phyloP scores from a whole-genome alignment of 30 jellyfish, hydroid and myxozoan species.

The Hydra vulgaris region DNA sequence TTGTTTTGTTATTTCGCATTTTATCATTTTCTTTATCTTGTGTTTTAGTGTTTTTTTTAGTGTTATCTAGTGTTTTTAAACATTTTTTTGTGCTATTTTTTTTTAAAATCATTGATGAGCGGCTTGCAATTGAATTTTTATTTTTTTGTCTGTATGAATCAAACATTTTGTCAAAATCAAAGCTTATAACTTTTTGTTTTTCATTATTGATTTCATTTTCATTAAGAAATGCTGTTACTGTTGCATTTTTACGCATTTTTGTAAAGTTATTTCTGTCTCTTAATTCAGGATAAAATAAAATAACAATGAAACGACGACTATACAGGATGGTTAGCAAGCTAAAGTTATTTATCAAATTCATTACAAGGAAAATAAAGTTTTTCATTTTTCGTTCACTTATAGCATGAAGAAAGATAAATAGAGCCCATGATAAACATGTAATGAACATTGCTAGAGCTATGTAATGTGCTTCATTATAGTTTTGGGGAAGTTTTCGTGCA shows the following conservation, averaged over 20 bases:
- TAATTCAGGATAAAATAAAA: conserved; percentile 11
- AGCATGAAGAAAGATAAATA: conserved; percentile 1
- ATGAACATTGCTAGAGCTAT: conserved; percentile 62
- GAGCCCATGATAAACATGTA: conserved; percentile 39
- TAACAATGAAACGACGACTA: conserved; percentile 10
- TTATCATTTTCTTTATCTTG: background rate
- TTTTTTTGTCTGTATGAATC: conserved; percentile 7
- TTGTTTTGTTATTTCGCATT: background rate
- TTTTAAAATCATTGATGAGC: background rate
- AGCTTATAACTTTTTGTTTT: conserved; percentile 4
- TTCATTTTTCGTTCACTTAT: background rate
- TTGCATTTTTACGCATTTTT: conserved; percentile 18
- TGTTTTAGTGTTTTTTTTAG: background rate
- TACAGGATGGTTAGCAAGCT: conserved; percentile 9
- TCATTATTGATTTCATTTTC: background rate
- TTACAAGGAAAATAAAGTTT: conserved; percentile 3
- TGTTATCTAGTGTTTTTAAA: too few relatives aligned
- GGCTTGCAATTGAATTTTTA: background rate
- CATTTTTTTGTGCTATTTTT: background rate
- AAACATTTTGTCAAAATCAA: conserved; percentile 28
- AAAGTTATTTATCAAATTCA: conserved; percentile 9
- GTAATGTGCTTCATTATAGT: conserved; percentile 70
- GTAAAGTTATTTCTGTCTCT: background rate
- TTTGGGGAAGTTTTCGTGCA: conserved; percentile 67
- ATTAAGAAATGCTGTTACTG: conserved; percentile 20